These are phyloP conservation scores for Dastarcus helophoroides DNA, from an alignment of 2,888 invertebrate species.

Conservation along the genomic window DNA sequence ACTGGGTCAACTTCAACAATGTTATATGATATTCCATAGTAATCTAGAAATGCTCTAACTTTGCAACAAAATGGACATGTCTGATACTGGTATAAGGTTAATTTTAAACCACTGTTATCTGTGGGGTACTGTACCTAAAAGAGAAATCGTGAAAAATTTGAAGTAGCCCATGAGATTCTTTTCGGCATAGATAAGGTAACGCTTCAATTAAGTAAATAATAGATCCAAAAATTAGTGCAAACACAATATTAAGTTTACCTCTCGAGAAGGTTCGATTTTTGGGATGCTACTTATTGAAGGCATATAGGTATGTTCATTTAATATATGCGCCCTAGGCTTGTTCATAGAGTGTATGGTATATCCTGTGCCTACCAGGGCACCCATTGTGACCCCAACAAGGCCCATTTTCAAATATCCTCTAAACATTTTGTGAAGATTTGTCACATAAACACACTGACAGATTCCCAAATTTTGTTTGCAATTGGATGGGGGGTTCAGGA, in stretches of 20 bases:
- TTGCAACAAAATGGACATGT: constrained; percentile 98
- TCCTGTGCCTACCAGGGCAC: constrained; percentile 38
- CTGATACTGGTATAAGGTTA: constrained; percentile 91
- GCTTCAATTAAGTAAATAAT: too few species aligned
- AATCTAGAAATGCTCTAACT: constrained; percentile 82
- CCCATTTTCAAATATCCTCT: constrained; percentile 29
- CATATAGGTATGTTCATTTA: constrained; percentile 36
- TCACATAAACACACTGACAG: too few species aligned
- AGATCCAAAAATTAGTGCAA: too few species aligned
- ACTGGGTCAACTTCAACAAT: constrained; percentile 97
- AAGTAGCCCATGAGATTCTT: neutral
- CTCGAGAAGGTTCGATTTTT: constrained; percentile 37
- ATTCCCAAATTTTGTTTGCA: too few species aligned
- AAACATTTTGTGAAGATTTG: neutral
- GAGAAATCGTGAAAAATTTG: constrained; percentile 10
- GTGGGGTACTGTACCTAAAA: constrained; percentile 52
- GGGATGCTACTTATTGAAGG: constrained; percentile 31
- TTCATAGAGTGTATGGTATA: constrained; percentile 39
- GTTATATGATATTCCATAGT: constrained; percentile 86
- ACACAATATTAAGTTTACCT: too few species aligned
- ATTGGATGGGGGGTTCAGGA: too few species aligned
- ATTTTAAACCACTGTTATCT: constrained; percentile 57
- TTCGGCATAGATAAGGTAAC: neutral
- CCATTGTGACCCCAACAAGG: constrained; percentile 33
- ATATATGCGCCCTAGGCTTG: constrained; percentile 34